A percentile compares a stretch with the other conserved stretches of the same genome.
Conservation (phyloP, 2,797 vertebrate genomes). For the Xyrichtys novacula region DNA sequence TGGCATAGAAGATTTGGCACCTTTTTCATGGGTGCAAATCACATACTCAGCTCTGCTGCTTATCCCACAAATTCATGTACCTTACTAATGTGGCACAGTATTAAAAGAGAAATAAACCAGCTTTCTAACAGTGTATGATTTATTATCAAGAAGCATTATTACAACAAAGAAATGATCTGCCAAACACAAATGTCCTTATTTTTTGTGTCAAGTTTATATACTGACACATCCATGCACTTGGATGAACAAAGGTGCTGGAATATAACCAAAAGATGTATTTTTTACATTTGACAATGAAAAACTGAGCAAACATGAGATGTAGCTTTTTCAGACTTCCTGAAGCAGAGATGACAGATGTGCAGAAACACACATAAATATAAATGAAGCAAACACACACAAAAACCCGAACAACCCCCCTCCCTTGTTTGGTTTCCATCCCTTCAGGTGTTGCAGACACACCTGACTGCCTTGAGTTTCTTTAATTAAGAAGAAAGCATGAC, state of each 20-base stretch:
- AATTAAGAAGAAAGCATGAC: conserved; percentile 72
- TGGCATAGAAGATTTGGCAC: too few relatives aligned
- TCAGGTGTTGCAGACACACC: conserved; percentile 79
- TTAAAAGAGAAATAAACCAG: too few relatives aligned
- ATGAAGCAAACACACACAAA: not conserved
- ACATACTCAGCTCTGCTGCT: too few relatives aligned
- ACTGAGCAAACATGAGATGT: conserved; percentile 3
- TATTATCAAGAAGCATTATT: too few relatives aligned
- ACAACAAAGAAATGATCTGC: too few relatives aligned
- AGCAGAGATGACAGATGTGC: conserved; percentile 11
- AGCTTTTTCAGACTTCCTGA: not conserved
- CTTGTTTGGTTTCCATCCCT: conserved; percentile 44
- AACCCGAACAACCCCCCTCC: not conserved
- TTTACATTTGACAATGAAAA: conserved; percentile 10
- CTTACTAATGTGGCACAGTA: too few relatives aligned
- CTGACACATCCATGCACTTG: not conserved
- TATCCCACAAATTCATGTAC: too few relatives aligned
- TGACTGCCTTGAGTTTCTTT: conserved; percentile 69
- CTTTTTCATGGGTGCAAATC: too few relatives aligned
- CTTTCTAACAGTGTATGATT: too few relatives aligned
- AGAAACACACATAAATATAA: not conserved
- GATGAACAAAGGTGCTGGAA: not conserved
- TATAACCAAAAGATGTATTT: not conserved
- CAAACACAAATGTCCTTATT: too few relatives aligned
- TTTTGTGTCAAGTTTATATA: too few relatives aligned